phyloP scores from a whole-genome alignment of 1,140 invertebrate genomes.

The Lamellibrachia luymesi region DNA sequence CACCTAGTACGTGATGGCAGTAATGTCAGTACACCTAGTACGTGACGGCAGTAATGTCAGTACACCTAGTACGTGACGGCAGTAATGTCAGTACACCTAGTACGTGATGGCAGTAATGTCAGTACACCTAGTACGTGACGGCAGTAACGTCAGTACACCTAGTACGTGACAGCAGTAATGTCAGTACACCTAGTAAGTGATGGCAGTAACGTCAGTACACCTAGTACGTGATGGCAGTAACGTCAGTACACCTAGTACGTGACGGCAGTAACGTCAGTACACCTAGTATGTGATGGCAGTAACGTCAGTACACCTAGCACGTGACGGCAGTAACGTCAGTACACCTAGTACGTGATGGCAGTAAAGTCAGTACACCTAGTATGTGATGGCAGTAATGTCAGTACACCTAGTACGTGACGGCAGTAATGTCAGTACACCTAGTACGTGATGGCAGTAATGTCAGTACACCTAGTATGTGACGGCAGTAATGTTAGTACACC shows the following conservation, averaged over 20 bases:
- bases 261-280: neutral
- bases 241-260: neutral
- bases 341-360: neutral
- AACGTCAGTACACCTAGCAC: neutral
- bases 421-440: neutral
- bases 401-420: neutral
- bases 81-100: neutral
- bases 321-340: neutral
- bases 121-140: neutral
- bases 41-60: neutral
- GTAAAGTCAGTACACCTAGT: neutral
- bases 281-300: neutral
- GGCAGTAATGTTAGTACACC: neutral
- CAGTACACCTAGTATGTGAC: neutral
- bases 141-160: neutral
- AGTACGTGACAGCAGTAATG: neutral
- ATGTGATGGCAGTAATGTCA: neutral
- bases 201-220: neutral
- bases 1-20: neutral
- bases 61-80: neutral
- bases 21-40: neutral
- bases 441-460: neutral
- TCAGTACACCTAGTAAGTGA: neutral
- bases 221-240: neutral
- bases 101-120: neutral